A percentile compares a stretch with the other conserved stretches of the same genome.
phyloP scores from a whole-genome alignment of 2,888 invertebrate genomes.

The Papilio demoleus region DNA sequence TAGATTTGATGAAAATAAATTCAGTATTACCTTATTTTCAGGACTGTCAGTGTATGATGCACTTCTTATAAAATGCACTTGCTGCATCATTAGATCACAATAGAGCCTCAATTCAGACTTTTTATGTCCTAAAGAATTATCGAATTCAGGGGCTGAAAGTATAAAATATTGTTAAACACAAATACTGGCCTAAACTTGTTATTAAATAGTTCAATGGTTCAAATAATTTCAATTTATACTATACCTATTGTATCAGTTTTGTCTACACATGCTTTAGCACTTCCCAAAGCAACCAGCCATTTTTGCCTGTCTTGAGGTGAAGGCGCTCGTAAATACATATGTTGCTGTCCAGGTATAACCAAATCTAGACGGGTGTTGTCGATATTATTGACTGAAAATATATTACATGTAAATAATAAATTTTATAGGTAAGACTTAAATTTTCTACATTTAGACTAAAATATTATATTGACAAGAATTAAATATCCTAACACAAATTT shows the following conservation, averaged over 20 bases:
- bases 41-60: conserved; percentile 84
- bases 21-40: conserved; percentile 84
- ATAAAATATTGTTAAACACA: background rate
- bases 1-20: too few relatives aligned
- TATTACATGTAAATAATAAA: background rate
- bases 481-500: too few relatives aligned
- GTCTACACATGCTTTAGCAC: conserved; percentile 89
- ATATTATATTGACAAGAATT: too few relatives aligned
- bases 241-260: conserved; percentile 41
- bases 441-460: too few relatives aligned
- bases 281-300: conserved; percentile 92
- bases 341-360: conserved; percentile 92
- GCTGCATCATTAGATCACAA: conserved; percentile 93
- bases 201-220: background rate
- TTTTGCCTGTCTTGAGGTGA: conserved; percentile 90
- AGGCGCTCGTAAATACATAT: conserved; percentile 90
- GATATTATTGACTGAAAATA: conserved; percentile 85
- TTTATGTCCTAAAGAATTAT: conserved; percentile 86
- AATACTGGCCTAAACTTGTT: background rate
- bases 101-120: conserved; percentile 91
- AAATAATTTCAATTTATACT: background rate
- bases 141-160: conserved; percentile 69
- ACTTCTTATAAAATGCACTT: conserved; percentile 89
- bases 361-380: conserved; percentile 89
- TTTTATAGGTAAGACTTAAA: too few relatives aligned